A percentile compares a stretch with the other conserved stretches of the same genome.
phyloP scores from a whole-genome alignment of 2,888 invertebrate genomes.

The Cheilosia scutellata region DNA sequence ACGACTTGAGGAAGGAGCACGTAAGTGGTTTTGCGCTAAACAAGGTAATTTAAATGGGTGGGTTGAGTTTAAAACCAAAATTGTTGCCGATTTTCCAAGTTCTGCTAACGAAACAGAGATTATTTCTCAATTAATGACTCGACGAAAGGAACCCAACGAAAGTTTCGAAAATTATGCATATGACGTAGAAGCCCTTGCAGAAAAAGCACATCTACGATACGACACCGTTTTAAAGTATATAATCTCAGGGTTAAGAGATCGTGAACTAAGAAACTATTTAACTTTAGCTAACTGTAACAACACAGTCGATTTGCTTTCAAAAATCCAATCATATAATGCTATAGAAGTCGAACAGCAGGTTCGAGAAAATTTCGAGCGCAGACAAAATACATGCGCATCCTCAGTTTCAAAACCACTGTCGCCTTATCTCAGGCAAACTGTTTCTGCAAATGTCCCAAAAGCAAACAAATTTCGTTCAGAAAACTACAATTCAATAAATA shows the following conservation, averaged over 20 bases:
- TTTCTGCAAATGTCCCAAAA: not conserved
- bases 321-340: slow-evolving; percentile 2
- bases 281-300: not conserved
- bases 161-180: slow-evolving; percentile 30
- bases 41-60: slow-evolving; percentile 16
- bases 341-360: not conserved
- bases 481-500: not conserved
- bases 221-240: slow-evolving; percentile 25
- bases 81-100: slow-evolving; percentile 9
- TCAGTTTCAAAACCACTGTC: not conserved
- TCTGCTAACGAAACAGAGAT: not conserved
- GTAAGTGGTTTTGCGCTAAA: not conserved
- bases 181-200: slow-evolving; percentile 8
- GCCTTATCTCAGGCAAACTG: not conserved
- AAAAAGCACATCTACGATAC: slow-evolving; percentile 1
- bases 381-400: not conserved
- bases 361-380: slow-evolving; percentile 3
- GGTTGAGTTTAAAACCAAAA: slow-evolving; percentile 10
- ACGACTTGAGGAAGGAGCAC: not conserved
- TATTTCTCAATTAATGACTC: slow-evolving; percentile 5
- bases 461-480: slow-evolving; percentile 3
- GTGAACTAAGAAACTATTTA: not conserved
- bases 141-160: slow-evolving; percentile 30
- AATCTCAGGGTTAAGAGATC: slow-evolving; percentile 24
- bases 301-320: slow-evolving; percentile 4